Percentiles rank a stretch among this genome's conserved stretches.
Evolutionary conservation across 2,797 vertebrate species (phyloP).

Genomic region (Bovichtus variegatus): DNA sequence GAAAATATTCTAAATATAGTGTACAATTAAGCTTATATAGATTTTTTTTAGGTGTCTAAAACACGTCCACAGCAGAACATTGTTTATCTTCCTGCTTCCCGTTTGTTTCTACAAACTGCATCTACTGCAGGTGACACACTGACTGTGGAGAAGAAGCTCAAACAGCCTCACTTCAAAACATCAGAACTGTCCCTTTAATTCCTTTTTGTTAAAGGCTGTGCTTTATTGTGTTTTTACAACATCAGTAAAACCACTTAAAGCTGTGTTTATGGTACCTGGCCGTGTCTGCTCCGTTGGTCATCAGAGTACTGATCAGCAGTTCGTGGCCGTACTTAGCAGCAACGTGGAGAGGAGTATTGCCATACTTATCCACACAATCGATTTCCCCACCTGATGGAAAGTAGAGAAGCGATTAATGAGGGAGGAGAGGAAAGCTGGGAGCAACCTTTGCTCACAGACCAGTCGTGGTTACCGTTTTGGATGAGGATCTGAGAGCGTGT

Average conservation of each 20-base stretch:
- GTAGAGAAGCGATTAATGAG: background rate
- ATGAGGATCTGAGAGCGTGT: slow-evolving; percentile 98
- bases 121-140: too few species aligned
- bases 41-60: too few species aligned
- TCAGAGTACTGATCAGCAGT: slow-evolving; percentile 97
- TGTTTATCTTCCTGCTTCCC: too few species aligned
- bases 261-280: slow-evolving; percentile 86
- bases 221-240: slow-evolving; percentile 3
- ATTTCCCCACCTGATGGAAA: slow-evolving; percentile 92
- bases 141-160: too few species aligned
- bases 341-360: slow-evolving; percentile 98
- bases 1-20: too few species aligned
- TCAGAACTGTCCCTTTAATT: too few species aligned
- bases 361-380: slow-evolving; percentile 95
- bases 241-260: background rate
- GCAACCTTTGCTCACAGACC: background rate
- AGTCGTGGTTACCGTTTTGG: slow-evolving; percentile 90
- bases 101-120: too few species aligned
- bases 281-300: slow-evolving; percentile 97
- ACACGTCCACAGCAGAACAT: too few species aligned
- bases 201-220: background rate
- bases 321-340: slow-evolving; percentile 99
- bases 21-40: too few species aligned
- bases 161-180: too few species aligned
- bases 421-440: background rate